Percentiles rank a stretch among this genome's conserved stretches.
Conservation (phyloP, 2,113 vertebrate species). For the Brachirus orientalis region DNA sequence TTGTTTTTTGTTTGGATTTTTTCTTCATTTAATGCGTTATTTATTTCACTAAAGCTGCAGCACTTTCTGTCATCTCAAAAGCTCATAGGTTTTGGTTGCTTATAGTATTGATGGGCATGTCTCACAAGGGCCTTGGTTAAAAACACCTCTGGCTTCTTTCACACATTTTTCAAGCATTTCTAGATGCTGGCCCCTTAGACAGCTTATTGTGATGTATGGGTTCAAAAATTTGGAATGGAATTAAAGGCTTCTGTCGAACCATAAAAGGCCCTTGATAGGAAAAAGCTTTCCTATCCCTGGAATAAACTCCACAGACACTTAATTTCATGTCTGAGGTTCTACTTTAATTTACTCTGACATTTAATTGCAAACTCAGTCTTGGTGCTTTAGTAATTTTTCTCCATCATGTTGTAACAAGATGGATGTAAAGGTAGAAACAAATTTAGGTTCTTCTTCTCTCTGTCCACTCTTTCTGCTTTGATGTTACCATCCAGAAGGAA, state of each 20-base stretch:
- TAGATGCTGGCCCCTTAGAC: too few species aligned
- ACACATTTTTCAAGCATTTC: too few species aligned
- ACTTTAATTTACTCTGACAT: conserved; percentile 33
- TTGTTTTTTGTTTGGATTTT: too few species aligned
- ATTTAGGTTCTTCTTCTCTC: neutral
- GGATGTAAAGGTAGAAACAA: conserved; percentile 25
- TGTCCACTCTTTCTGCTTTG: conserved; percentile 6
- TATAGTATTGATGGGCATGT: too few species aligned
- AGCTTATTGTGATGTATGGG: neutral
- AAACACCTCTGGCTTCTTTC: too few species aligned
- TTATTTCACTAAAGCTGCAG: too few species aligned
- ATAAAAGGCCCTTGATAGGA: neutral
- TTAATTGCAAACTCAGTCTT: conserved; percentile 13
- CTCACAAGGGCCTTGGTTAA: too few species aligned
- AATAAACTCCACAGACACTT: conserved; percentile 24
- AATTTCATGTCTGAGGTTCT: conserved; percentile 28
- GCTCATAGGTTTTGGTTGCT: too few species aligned
- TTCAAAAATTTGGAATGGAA: neutral
- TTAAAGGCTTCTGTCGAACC: neutral
- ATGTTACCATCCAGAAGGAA: conserved; percentile 14
- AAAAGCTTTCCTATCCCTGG: neutral
- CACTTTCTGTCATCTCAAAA: too few species aligned
- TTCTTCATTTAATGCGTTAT: too few species aligned
- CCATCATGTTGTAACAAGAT: conserved; percentile 18
- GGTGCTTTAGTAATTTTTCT: conserved; percentile 32